A percentile compares a stretch with the other conserved stretches of the same genome.
Conservation (phyloP, 2,113 vertebrate species). For the Cochlearius cochlearius region DNA sequence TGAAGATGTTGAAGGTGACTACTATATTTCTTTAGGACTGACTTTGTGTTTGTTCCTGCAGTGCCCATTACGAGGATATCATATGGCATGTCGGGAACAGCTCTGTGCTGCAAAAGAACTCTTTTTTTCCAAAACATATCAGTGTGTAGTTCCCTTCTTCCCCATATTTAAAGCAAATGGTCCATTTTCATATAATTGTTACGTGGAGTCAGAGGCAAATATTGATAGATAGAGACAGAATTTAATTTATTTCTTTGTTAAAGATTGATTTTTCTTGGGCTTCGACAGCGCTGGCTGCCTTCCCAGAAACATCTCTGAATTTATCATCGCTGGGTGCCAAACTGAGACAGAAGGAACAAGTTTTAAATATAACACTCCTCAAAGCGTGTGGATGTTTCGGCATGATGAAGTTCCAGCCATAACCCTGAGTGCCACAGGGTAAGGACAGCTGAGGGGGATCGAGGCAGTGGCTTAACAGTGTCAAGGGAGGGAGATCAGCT, state of each 20-base stretch:
- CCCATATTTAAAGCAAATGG: slow-evolving; percentile 42
- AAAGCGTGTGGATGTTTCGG: background rate
- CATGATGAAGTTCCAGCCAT: background rate
- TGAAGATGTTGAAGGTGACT: background rate
- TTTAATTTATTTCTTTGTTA: slow-evolving; percentile 54
- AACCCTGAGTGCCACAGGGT: background rate
- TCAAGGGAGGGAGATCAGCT: background rate
- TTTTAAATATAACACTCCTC: slow-evolving; percentile 12
- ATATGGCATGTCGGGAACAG: background rate
- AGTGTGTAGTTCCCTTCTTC: background rate
- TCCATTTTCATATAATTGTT: slow-evolving; percentile 28
- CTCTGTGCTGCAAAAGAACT: background rate
- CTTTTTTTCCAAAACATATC: background rate
- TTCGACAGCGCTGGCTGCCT: slow-evolving; percentile 26
- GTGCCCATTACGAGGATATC: background rate
- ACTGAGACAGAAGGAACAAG: background rate
- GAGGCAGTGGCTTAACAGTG: background rate
- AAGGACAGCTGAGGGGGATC: background rate
- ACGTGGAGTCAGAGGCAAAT: slow-evolving; percentile 46
- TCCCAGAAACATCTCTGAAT: slow-evolving; percentile 51
- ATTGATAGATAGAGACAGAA: slow-evolving; percentile 42
- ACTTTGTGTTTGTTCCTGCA: background rate
- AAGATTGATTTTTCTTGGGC: slow-evolving; percentile 59
- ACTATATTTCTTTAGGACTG: background rate
- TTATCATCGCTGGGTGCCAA: slow-evolving; percentile 29